A percentile compares a stretch with the other conserved stretches of the same genome.
phyloP scores from a whole-genome alignment of 2,797 vertebrate genomes.

The Sternotherus odoratus region DNA sequence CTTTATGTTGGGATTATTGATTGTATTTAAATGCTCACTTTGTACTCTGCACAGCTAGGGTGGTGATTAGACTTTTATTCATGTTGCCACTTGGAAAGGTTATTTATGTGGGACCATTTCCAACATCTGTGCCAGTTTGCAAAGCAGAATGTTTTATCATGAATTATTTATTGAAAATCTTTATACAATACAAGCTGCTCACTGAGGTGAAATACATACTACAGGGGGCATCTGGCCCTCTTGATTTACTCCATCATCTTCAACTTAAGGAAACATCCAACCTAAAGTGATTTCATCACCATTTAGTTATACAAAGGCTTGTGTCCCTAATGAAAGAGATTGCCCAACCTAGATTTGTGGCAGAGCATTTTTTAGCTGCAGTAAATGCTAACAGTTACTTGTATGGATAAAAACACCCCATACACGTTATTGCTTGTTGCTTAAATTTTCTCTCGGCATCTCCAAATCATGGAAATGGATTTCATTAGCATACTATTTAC shows the following conservation, averaged over 20 bases:
- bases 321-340: not conserved
- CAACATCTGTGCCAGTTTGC: conserved; percentile 23
- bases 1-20: conserved; percentile 71
- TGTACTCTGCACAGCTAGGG: conserved; percentile 43
- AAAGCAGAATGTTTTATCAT: conserved; percentile 45
- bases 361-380: not conserved
- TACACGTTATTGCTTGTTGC: not conserved
- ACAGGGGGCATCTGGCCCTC: not conserved
- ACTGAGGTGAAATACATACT: not conserved
- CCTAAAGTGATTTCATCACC: not conserved
- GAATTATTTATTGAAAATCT: conserved; percentile 64
- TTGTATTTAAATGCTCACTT: conserved; percentile 67
- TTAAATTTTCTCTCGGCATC: not conserved
- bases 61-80: conserved; percentile 51
- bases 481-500: not conserved
- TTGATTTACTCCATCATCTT: conserved; percentile 1
- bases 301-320: not conserved
- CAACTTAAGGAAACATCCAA: not conserved
- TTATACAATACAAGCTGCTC: conserved; percentile 37
- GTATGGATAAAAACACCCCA: not conserved
- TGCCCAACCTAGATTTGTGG: not conserved
- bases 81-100: conserved; percentile 31
- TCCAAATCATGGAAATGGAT: not conserved
- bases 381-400: not conserved
- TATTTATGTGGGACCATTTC: conserved; percentile 43